These are phyloP conservation scores for Mus pahari DNA, from an alignment of 2,113 vertebrate genomes.

Conservation along the genomic window DNA sequence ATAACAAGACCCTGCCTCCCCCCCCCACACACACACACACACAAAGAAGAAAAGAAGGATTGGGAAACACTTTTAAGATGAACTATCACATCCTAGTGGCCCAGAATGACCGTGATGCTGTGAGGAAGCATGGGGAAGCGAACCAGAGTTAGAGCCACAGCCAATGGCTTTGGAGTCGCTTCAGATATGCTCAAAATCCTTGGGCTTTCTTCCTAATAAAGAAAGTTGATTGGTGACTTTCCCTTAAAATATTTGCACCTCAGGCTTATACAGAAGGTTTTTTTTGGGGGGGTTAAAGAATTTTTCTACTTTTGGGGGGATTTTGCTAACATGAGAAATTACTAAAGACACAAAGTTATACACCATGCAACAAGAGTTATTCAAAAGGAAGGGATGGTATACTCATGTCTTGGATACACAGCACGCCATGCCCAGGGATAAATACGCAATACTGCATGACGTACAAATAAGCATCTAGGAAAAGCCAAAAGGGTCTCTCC, in stretches of 20 bases:
- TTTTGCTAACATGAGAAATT: slow-evolving; percentile 8
- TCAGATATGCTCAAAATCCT: slow-evolving; percentile 14
- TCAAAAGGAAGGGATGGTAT: slow-evolving; percentile 53
- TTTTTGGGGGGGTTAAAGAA: background rate
- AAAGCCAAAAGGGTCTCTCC: slow-evolving; percentile 84
- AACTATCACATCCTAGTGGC: background rate
- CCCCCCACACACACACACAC: background rate
- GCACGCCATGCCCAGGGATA: slow-evolving; percentile 69
- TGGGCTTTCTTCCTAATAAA: background rate
- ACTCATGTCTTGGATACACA: background rate
- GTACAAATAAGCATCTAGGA: slow-evolving; percentile 83
- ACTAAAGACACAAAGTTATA: background rate
- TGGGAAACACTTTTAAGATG: background rate
- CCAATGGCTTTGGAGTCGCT: background rate
- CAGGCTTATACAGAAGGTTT: background rate
- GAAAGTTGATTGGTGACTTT: background rate
- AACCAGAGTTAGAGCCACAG: background rate
- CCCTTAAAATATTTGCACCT: background rate
- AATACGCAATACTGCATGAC: slow-evolving; percentile 62
- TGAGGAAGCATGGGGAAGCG: background rate
- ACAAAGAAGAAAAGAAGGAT: background rate
- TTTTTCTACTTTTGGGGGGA: background rate
- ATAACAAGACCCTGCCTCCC: background rate
- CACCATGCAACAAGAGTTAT: slow-evolving; percentile 31
- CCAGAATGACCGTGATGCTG: background rate